Percentiles rank a stretch among this genome's conserved stretches.
These are phyloP conservation scores for Myiotriccus ornatus DNA, from an alignment of 2,797 vertebrate genomes.

Conservation along the genomic window DNA sequence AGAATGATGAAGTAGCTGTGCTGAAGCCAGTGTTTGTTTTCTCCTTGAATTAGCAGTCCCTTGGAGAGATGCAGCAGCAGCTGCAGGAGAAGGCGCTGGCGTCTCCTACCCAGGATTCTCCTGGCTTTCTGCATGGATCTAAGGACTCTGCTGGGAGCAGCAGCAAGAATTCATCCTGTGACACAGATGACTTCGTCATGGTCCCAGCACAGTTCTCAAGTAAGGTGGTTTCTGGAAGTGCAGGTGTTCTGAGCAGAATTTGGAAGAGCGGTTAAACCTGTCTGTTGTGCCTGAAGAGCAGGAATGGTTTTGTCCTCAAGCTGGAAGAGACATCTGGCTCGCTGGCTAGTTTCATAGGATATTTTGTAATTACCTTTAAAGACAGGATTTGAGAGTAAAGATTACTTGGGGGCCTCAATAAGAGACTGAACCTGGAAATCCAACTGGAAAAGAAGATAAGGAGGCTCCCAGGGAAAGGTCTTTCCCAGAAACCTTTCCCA, in stretches of 20 bases:
- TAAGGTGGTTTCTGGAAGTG: slow-evolving; percentile 60
- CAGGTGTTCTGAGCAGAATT: neutral
- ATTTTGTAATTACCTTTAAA: slow-evolving; percentile 12
- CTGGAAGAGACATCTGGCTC: neutral
- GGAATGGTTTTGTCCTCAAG: neutral
- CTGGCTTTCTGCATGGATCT: slow-evolving; percentile 79
- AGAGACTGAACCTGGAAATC: slow-evolving; percentile 12
- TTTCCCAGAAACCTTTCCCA: neutral
- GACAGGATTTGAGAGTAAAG: slow-evolving; percentile 1
- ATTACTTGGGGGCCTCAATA: neutral
- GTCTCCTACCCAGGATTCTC: slow-evolving; percentile 83
- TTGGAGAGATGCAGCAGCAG: slow-evolving; percentile 84
- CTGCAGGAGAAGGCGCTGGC: slow-evolving; percentile 77
- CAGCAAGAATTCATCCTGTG: slow-evolving; percentile 87
- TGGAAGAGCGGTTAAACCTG: neutral
- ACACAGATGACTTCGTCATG: slow-evolving; percentile 92
- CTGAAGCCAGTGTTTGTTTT: slow-evolving; percentile 29
- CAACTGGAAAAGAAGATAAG: slow-evolving; percentile 2
- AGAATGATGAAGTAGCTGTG: neutral
- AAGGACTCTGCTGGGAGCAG: slow-evolving; percentile 86
- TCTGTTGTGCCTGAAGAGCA: neutral
- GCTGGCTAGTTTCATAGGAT: neutral
- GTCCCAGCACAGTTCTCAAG: slow-evolving; percentile 88
- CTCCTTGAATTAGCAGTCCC: slow-evolving; percentile 75
- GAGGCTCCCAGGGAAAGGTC: neutral